Evolutionary conservation across 1,140 invertebrate species (phyloP).

Genomic region (Temnothorax longispinosus): DNA sequence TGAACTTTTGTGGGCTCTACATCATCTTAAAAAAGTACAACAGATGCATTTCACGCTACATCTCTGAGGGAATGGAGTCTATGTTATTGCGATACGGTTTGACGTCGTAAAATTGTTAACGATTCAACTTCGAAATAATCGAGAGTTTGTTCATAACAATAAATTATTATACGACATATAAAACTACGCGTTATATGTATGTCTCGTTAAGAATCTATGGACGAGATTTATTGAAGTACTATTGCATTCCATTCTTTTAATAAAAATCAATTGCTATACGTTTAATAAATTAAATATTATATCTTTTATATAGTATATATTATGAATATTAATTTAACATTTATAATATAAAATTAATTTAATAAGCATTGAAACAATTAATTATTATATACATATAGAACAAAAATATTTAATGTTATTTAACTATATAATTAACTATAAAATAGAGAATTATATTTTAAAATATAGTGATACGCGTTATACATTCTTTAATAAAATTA

Average conservation of each 20-base stretch:
- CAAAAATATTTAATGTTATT: not conserved
- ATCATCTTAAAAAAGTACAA: not conserved
- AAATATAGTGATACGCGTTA: not conserved
- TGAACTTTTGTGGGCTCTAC: not conserved
- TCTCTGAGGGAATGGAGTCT: not conserved
- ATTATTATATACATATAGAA: not conserved
- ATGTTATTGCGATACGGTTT: not conserved
- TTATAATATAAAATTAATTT: not conserved
- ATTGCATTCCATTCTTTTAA: not conserved
- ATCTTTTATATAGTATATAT: not conserved
- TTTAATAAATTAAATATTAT: not conserved
- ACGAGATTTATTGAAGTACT: not conserved
- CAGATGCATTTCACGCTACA: not conserved
- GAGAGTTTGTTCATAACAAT: not conserved
- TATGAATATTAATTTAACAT: not conserved
- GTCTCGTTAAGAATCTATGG: not conserved
- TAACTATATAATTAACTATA: not conserved
- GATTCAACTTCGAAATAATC: slow-evolving; percentile 9
- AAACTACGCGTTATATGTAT: not conserved
- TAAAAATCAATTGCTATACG: not conserved
- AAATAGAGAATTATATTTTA: not conserved
- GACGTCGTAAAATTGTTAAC: slow-evolving; percentile 31
- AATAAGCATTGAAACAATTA: not conserved
- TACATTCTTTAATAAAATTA: not conserved
- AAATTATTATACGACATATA: not conserved